Conservation (phyloP, 64 coral and sea anemone species). For the Catalaphyllia jardinei region DNA sequence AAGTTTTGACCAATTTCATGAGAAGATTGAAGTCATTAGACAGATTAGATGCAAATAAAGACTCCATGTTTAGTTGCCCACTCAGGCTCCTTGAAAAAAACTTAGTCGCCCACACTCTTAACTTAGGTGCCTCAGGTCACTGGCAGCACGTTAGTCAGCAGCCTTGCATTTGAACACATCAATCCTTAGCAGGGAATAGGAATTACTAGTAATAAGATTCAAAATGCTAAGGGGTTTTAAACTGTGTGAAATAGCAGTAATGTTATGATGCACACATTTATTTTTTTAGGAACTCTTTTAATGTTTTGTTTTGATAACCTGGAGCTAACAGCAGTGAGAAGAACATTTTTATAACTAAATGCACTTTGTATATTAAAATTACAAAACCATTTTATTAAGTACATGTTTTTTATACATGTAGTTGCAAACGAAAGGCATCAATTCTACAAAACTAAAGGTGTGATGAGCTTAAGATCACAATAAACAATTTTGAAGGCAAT, state of each 20-base stretch:
- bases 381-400: neutral
- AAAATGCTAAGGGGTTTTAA: too few relatives aligned
- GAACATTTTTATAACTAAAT: neutral
- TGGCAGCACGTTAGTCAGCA: too few relatives aligned
- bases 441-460: neutral
- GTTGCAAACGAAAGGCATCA: neutral
- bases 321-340: neutral
- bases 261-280: neutral
- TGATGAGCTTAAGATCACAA: neutral
- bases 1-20: too few relatives aligned
- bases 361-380: neutral
- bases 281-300: slow-evolving; percentile 18
- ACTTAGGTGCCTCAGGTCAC: too few relatives aligned
- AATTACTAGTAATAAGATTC: too few relatives aligned
- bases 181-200: neutral
- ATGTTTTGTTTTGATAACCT: neutral
- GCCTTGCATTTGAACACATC: too few relatives aligned
- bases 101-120: too few relatives aligned
- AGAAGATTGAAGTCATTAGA: too few relatives aligned
- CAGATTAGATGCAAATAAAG: too few relatives aligned
- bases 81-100: too few relatives aligned
- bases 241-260: neutral
- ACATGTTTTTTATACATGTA: neutral
- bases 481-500: neutral
- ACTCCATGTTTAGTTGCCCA: too few relatives aligned